Conservation (phyloP, 1,140 invertebrate genomes). For the Calephelis nemesis region DNA sequence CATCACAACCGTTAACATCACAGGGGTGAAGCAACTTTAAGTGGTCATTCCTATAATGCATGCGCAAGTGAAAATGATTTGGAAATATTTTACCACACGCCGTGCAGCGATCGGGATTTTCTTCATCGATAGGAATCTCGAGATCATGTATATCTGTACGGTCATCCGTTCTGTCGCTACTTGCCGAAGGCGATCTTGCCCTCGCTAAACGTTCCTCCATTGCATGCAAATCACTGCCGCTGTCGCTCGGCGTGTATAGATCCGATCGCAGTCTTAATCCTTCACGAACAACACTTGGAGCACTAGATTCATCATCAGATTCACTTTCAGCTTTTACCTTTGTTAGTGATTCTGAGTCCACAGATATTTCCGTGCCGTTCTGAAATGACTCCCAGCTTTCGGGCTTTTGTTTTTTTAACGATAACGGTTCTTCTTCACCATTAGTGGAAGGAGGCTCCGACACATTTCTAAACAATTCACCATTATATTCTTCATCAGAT, state of each 20-base stretch:
- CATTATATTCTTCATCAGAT: constrained; percentile 82
- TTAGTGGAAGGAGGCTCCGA: constrained; percentile 60
- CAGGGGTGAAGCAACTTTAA: constrained; percentile 95
- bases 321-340: constrained; percentile 71
- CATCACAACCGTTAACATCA: constrained; percentile 94
- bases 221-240: constrained; percentile 70
- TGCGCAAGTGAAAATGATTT: constrained; percentile 94
- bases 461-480: constrained; percentile 76
- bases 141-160: constrained; percentile 83
- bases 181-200: constrained; percentile 78
- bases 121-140: constrained; percentile 88
- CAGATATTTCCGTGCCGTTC: constrained; percentile 59
- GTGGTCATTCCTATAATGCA: constrained; percentile 95
- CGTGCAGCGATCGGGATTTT: constrained; percentile 90
- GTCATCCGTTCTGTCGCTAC: constrained; percentile 78
- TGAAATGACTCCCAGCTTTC: constrained; percentile 72
- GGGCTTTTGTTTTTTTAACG: constrained; percentile 80
- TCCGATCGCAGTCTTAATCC: constrained; percentile 73
- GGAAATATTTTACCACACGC: constrained; percentile 96
- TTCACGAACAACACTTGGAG: constrained; percentile 67
- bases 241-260: constrained; percentile 73
- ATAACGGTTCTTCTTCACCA: constrained; percentile 77
- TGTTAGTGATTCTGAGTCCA: constrained; percentile 60
- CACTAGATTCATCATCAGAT: constrained; percentile 70
- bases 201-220: constrained; percentile 67